Evolutionary conservation across 2,797 vertebrate species (phyloP), one percentile per base, ranked within the genome.

Genomic region (Myotis daubentonii): DNA sequence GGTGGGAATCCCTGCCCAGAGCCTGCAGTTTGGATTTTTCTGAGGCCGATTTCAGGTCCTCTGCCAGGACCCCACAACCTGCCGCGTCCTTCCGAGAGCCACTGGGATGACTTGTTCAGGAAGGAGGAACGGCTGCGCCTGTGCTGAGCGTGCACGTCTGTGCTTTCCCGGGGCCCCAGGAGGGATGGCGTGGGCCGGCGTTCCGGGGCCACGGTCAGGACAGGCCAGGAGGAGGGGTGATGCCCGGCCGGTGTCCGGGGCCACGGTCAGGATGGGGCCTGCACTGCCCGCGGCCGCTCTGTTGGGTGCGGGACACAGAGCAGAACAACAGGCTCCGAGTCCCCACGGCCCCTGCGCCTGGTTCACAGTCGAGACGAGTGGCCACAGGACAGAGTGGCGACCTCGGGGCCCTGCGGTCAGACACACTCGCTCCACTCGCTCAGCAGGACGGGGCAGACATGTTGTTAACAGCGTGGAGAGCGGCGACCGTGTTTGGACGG

Each of bases 1-100:
- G 0, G 0, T 0, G 1, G 20, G 8, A 1, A 23, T 3, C 3
- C 13, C 47, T 20, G 55, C n/a, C 2, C 36, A 28, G 12, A 36
- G 23, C 36, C 12, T 3, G 8, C 17, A 6, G 5, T 23, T 1
- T 30, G 17, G 70, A 7, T 16, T 3, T 11, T 25, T 44, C 36
- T 23, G 16, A 55, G 23, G 47, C 68, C n/a, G 12, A 30, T 36
- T 36, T 22, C 33, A 33, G 17, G 12, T 12, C 28, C 55, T 60
- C 33, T 22, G 4, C 28, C 10, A 5, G 8, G 55, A 44, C 19
- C 16, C 74, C 91, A 11, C 12, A 22, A 8, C 28, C 74, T 20
- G 2, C 51, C 4, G 23, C 1, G 38, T 2, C 1, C 22, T 5
- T 49, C 74, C 15, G 65, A 30, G 36, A 10, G 13, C 23, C 19